Conservation (phyloP, 2,888 invertebrate species). For the Nemotelus nigrinus region DNA sequence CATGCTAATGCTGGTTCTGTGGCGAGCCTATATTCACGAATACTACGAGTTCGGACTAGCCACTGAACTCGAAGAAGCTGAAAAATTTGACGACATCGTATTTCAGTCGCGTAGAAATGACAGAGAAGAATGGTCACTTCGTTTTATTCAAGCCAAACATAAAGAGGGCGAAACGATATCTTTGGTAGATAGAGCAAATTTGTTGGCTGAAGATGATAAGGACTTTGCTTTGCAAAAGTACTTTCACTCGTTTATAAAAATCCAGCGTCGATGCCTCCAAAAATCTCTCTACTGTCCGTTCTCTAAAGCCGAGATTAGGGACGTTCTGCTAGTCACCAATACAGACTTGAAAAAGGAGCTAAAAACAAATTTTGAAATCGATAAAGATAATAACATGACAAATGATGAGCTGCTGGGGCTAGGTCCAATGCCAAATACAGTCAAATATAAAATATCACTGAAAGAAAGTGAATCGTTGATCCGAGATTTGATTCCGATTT, state of each 20-base stretch:
- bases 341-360: neutral
- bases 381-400: neutral
- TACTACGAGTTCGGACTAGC: slow-evolving; percentile 18
- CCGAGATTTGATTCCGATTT: slow-evolving; percentile 4
- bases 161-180: neutral
- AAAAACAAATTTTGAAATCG: neutral
- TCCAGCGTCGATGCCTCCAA: neutral
- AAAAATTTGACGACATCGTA: slow-evolving; percentile 38
- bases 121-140: neutral
- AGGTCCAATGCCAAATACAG: neutral
- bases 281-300: slow-evolving; percentile 13
- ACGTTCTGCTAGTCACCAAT: slow-evolving; percentile 20
- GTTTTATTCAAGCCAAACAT: slow-evolving; percentile 31
- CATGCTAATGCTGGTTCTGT: slow-evolving; percentile 25
- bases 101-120: neutral
- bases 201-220: neutral
- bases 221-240: slow-evolving; percentile 26
- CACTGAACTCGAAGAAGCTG: slow-evolving; percentile 27
- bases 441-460: neutral
- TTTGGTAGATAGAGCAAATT: neutral
- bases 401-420: slow-evolving; percentile 11
- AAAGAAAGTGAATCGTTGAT: neutral
- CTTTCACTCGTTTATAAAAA: slow-evolving; percentile 20
- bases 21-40: slow-evolving; percentile 2
- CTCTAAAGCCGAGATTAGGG: slow-evolving; percentile 18